These are phyloP conservation scores for Lontra canadensis DNA, from an alignment of 2,113 vertebrate species.

Conservation along the genomic window DNA sequence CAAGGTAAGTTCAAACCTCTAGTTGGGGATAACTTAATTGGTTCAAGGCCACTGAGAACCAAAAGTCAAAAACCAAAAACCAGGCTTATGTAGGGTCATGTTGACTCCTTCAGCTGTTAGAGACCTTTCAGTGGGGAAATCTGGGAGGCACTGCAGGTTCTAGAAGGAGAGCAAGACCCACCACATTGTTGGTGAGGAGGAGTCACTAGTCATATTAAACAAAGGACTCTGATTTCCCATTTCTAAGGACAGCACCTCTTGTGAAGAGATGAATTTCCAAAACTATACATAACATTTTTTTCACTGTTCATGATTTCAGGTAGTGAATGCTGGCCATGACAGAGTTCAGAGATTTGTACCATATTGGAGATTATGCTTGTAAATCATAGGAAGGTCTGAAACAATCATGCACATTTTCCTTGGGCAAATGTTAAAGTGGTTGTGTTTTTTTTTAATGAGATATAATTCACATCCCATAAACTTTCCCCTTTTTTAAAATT, in stretches of 20 bases:
- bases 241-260: not conserved
- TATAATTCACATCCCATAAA: conserved; percentile 15
- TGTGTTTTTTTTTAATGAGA: not conserved
- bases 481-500: not conserved
- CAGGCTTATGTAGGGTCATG: not conserved
- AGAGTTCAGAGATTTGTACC: not conserved
- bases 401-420: not conserved
- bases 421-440: conserved; percentile 9
- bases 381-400: not conserved
- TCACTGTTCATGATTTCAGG: not conserved
- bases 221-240: not conserved
- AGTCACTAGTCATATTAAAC: not conserved
- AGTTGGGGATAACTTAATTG: not conserved
- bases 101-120: not conserved
- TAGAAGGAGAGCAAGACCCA: not conserved
- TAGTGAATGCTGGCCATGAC: not conserved
- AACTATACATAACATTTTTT: not conserved
- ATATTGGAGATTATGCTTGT: not conserved
- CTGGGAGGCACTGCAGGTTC: not conserved
- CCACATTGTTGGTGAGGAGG: not conserved
- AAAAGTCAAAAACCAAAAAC: not conserved
- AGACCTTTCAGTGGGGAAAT: not conserved
- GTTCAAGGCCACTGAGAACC: not conserved
- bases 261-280: not conserved
- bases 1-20: not conserved